Conservation (phyloP, 2,888 invertebrate species). For the Nomada fucata region DNA sequence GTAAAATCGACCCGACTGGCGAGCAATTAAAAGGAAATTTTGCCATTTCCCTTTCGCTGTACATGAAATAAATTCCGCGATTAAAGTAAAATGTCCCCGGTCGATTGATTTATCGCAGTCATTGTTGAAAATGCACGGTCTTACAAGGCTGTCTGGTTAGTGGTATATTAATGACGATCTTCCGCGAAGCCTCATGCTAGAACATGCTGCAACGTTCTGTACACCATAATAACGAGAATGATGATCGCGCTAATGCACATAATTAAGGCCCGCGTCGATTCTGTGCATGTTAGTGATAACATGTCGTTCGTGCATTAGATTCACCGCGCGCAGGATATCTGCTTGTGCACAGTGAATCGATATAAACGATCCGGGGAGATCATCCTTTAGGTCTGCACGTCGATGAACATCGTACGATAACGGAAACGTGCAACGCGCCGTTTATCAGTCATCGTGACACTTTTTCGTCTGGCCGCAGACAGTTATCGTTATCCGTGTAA, state of each 20-base stretch:
- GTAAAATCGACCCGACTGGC: not conserved
- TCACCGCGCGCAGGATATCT: slow-evolving; percentile 36
- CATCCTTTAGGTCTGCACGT: slow-evolving; percentile 50
- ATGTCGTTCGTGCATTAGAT: slow-evolving; percentile 64
- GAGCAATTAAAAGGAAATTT: not conserved
- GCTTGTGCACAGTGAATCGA: slow-evolving; percentile 42
- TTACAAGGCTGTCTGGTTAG: slow-evolving; percentile 56
- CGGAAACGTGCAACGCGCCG: slow-evolving; percentile 44
- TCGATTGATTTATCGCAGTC: slow-evolving; percentile 58
- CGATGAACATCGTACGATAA: slow-evolving; percentile 58
- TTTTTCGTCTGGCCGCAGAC: slow-evolving; percentile 29
- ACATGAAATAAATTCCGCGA: slow-evolving; percentile 36
- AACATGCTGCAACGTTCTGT: slow-evolving; percentile 58
- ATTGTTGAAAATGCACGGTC: slow-evolving; percentile 56
- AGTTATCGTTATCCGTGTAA: slow-evolving; percentile 1
- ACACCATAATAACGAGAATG: slow-evolving; percentile 64
- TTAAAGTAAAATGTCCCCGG: slow-evolving; percentile 46
- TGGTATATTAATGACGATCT: slow-evolving; percentile 66
- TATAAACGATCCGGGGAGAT: slow-evolving; percentile 61
- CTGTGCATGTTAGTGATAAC: slow-evolving; percentile 59
- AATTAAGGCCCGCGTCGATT: slow-evolving; percentile 67
- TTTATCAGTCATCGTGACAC: slow-evolving; percentile 48
- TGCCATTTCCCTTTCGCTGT: no score
- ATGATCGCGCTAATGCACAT: slow-evolving; percentile 67
- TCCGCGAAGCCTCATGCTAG: slow-evolving; percentile 47